Evolutionary conservation across 2,888 invertebrate species (phyloP).

Genomic region (Nudaria mundana): DNA sequence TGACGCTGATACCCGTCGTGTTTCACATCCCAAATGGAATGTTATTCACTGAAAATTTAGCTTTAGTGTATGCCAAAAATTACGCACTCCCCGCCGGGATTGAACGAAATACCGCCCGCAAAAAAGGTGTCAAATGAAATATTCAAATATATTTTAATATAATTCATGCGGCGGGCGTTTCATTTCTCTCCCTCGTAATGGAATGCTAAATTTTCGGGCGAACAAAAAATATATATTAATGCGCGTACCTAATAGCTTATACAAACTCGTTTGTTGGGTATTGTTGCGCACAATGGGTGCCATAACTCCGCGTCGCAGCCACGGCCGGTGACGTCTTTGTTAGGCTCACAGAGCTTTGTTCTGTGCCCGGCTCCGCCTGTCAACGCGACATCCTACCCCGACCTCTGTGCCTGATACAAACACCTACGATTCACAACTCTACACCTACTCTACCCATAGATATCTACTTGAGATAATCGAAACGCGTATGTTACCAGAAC

Average conservation of each 20-base stretch:
- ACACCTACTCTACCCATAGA: conserved; percentile 16
- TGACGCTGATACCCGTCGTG: conserved; percentile 77
- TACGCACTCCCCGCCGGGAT: conserved; percentile 72
- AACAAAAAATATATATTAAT: conserved; percentile 82
- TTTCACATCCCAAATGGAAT: conserved; percentile 77
- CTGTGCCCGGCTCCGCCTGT: conserved; percentile 68
- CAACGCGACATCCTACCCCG: conserved; percentile 60
- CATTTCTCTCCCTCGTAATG: conserved; percentile 82
- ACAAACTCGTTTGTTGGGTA: conserved; percentile 82
- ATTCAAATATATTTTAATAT: conserved; percentile 82
- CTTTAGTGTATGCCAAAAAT: conserved; percentile 77
- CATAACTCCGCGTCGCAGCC: conserved; percentile 80
- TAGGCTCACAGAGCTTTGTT: conserved; percentile 73
- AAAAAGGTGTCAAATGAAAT: conserved; percentile 82
- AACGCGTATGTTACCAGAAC: conserved; percentile 3
- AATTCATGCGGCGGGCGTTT: conserved; percentile 82
- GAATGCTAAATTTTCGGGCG: conserved; percentile 81
- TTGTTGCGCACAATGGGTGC: conserved; percentile 81
- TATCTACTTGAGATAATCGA: conserved; percentile 24
- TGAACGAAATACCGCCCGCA: conserved; percentile 78
- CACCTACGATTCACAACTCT: conserved; percentile 39
- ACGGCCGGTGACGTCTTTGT: conserved; percentile 82
- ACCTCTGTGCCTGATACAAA: conserved; percentile 45
- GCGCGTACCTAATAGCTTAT: conserved; percentile 82
- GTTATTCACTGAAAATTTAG: conserved; percentile 76